These are phyloP conservation scores for Hirtodrosophila trivittata DNA, from an alignment of 2,888 invertebrate genomes.

Conservation along the genomic window DNA sequence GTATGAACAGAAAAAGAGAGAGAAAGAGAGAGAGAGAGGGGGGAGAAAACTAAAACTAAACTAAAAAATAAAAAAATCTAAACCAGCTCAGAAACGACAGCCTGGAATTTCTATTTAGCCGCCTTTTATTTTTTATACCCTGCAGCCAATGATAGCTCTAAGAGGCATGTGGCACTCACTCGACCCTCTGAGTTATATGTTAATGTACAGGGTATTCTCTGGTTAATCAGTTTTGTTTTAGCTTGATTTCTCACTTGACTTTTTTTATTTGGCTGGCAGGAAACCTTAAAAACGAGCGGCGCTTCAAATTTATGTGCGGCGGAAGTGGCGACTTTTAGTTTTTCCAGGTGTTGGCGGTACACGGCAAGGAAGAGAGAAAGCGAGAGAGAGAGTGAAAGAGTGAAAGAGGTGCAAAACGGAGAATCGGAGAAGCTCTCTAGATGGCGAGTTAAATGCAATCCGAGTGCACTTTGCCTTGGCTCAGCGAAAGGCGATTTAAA, in stretches of 20 bases:
- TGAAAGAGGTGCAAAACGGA: too few species aligned
- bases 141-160: not conserved
- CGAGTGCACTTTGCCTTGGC: conserved; percentile 32
- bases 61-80: conserved; percentile 5
- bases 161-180: not conserved
- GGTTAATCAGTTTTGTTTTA: not conserved
- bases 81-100: conserved; percentile 16
- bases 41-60: conserved; percentile 4
- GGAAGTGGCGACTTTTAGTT: conserved; percentile 69
- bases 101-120: conserved; percentile 24
- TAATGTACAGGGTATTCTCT: not conserved
- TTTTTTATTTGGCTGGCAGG: conserved; percentile 23
- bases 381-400: not conserved
- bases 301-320: conserved; percentile 69
- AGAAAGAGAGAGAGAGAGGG: conserved; percentile 9
- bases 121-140: conserved; percentile 11
- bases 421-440: conserved; percentile 18
- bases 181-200: not conserved
- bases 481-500: conserved; percentile 46
- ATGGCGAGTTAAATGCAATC: conserved; percentile 38
- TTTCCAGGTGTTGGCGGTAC: conserved; percentile 58
- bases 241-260: conserved; percentile 8
- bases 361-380: conserved; percentile 3
- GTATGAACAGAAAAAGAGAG: conserved; percentile 31
- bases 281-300: conserved; percentile 57